These are phyloP conservation scores for Nothobranchius kuhntae DNA, from an alignment of 2,113 vertebrate genomes.

Conservation along the genomic window DNA sequence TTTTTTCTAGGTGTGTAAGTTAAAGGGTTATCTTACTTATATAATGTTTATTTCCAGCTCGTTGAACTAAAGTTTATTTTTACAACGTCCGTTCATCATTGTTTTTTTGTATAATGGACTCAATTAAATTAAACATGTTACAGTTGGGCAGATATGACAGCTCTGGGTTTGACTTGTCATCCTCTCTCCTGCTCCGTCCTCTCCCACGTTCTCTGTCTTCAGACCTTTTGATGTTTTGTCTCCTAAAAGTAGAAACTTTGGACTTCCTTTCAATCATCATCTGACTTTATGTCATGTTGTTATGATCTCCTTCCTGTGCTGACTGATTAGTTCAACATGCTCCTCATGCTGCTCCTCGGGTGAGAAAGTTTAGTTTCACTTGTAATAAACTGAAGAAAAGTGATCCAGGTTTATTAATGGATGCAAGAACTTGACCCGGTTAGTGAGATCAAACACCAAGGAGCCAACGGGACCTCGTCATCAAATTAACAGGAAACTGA, in stretches of 20 bases:
- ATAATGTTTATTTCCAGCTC: too few species aligned
- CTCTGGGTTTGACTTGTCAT: not conserved
- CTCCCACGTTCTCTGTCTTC: not conserved
- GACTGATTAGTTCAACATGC: constrained; percentile 5
- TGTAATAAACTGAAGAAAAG: too few species aligned
- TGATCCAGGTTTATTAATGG: too few species aligned
- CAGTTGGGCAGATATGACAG: not conserved
- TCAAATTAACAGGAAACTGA: constrained; percentile 16
- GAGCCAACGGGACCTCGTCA: not conserved
- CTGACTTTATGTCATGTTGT: constrained; percentile 8
- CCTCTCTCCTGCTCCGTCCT: not conserved
- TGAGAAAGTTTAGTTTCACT: not conserved
- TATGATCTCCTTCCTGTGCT: not conserved
- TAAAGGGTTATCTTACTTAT: too few species aligned
- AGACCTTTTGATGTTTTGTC: not conserved
- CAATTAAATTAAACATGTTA: too few species aligned
- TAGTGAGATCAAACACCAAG: not conserved
- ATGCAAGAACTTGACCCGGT: too few species aligned
- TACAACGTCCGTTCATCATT: too few species aligned
- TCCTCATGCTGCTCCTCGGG: constrained; percentile 1
- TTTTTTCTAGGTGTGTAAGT: too few species aligned
- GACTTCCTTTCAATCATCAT: constrained; percentile 6
- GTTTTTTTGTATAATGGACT: too few species aligned
- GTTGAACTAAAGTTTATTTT: too few species aligned
- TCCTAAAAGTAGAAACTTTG: not conserved